Evolutionary conservation across 2,113 vertebrate species (phyloP), one percentile per base, ranked within the genome.

Genomic region (Climacteris rufus): DNA sequence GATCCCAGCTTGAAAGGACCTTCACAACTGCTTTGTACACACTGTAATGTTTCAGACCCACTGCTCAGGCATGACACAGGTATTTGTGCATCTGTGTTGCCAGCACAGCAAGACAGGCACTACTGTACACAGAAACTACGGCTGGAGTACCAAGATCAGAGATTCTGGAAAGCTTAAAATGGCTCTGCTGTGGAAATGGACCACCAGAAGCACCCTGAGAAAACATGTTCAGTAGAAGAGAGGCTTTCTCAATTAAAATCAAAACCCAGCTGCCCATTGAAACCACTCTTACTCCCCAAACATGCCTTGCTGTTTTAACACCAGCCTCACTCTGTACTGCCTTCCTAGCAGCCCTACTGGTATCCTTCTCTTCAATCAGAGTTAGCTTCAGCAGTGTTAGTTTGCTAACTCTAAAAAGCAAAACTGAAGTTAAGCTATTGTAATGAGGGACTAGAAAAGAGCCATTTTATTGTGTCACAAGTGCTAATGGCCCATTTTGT

Each of bases 31-130:
- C 45, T 61, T 45, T 19, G 3, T 39, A 11, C 40, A 47, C 3
- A 0, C 15, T 33, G 2, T 59, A 27, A 70, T 4, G 15, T 11
- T 47, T 77, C 47, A 94, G 56, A 54, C 14, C 8, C 27, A 30
- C 17, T 45, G 49, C 68, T 74, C 54, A 45, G 45, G 37, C 35
- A 31, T 16, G 45, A 37, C 17, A 42, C 0, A 0, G 7, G 11
- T 74, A 37, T 76, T 72, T 71, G 18, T 42, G 66, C 33, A 39
- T 33, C 49, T 76, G 53, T 33, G 35, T 16, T 79, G 39, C 24
- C 85, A 75, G 52, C 24, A 37, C 25, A 39, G 37, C 27, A 45
- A 57, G 27, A 53, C 25, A 60, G 56, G 30, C 27, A 28, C 31
- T 28, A 8, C 35, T 35, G 10, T 19, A 33, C 3, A 0, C 28